Percentiles rank a stretch among this genome's conserved stretches.
These are phyloP conservation scores for Merodon equestris DNA, from an alignment of 2,888 invertebrate genomes.

Conservation along the genomic window DNA sequence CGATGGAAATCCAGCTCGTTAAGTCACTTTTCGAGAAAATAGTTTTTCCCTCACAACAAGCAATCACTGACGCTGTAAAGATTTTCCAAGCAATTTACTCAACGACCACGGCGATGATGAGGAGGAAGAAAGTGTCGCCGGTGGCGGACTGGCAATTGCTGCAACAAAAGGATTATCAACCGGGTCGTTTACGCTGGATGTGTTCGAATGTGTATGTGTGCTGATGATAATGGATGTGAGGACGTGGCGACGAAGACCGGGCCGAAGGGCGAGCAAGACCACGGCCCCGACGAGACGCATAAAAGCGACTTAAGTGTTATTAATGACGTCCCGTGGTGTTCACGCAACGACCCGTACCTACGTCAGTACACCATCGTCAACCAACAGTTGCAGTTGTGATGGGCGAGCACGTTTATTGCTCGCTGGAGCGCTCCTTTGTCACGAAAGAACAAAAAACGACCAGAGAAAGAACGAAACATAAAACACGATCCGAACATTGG, in stretches of 20 bases:
- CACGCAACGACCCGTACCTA: conserved; percentile 63
- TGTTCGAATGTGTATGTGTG: conserved; percentile 16
- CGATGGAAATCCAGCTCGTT: conserved; percentile 7
- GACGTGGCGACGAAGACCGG: conserved; percentile 5
- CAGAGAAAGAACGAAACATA: conserved; percentile 14
- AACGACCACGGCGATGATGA: conserved; percentile 10
- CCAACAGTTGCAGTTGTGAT: conserved; percentile 59
- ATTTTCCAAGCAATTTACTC: conserved; percentile 66
- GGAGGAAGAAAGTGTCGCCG: conserved; percentile 8
- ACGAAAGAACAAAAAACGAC: too few species aligned
- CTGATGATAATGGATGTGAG: conserved; percentile 31
- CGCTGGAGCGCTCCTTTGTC: too few species aligned
- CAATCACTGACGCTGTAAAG: conserved; percentile 46
- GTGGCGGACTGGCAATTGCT: conserved; percentile 26
- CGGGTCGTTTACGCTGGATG: conserved; percentile 40
- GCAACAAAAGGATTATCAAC: conserved; percentile 65
- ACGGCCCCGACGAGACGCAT: conserved; percentile 37
- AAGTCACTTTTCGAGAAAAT: conserved; percentile 29
- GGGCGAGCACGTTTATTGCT: conserved; percentile 45
- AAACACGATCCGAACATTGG: conserved; percentile 52
- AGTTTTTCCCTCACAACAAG: conserved; percentile 41
- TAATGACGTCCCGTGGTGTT: conserved; percentile 68
- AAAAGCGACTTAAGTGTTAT: conserved; percentile 68
- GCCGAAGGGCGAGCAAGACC: conserved; percentile 8
- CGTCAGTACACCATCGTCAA: conserved; percentile 9